phyloP scores from a whole-genome alignment of 1,140 invertebrate species.

The Pseudomyrmex concolor region DNA sequence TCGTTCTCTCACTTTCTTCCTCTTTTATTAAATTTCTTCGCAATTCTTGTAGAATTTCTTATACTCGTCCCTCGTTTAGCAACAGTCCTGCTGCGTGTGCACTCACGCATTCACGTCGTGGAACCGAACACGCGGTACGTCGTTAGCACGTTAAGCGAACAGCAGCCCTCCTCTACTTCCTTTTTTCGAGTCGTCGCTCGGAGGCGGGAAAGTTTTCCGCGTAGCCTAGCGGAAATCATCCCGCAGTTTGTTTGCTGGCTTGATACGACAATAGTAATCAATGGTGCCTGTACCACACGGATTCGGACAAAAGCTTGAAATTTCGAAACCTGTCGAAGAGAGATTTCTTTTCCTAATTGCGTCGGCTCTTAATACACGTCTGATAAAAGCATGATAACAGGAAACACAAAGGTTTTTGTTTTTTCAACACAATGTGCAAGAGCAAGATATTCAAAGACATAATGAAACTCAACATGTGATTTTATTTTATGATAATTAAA shows the following conservation, averaged over 20 bases:
- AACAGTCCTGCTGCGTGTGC: slow-evolving; percentile 14
- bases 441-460: too few species aligned
- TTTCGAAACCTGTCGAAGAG: slow-evolving; percentile 11
- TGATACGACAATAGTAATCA: slow-evolving; percentile 28
- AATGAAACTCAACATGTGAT: too few species aligned
- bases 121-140: slow-evolving; percentile 15
- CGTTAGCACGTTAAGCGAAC: slow-evolving; percentile 16
- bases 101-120: slow-evolving; percentile 9
- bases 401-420: not conserved
- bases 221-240: slow-evolving; percentile 41
- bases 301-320: not conserved
- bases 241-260: slow-evolving; percentile 31
- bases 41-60: not conserved
- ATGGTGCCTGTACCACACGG: slow-evolving; percentile 9
- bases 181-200: slow-evolving; percentile 27
- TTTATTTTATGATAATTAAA: not conserved
- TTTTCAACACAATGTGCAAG: too few species aligned
- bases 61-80: not conserved
- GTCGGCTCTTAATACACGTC: not conserved
- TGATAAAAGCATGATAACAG: not conserved
- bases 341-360: not conserved
- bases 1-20: not conserved
- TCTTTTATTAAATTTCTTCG: not conserved
- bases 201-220: slow-evolving; percentile 34
- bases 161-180: not conserved